phyloP scores from a whole-genome alignment of 2,888 invertebrate genomes.

The Charanyca ferruginea region DNA sequence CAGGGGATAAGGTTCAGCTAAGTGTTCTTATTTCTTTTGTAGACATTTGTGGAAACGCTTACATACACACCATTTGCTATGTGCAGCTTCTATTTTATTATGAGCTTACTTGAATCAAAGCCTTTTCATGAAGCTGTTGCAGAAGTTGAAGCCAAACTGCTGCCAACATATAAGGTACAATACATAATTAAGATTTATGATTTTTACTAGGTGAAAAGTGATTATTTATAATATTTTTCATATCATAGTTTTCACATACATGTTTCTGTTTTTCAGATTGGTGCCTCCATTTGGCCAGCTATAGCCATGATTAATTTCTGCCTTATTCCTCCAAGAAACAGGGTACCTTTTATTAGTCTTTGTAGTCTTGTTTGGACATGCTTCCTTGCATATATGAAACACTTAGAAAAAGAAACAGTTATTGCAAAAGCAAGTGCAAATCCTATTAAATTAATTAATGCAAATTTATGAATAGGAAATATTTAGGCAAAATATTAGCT shows the following conservation, averaged over 20 bases:
- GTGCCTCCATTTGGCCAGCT: slow-evolving; percentile 94
- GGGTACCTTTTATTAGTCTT: slow-evolving; percentile 94
- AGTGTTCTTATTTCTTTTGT: slow-evolving; percentile 65
- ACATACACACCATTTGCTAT: slow-evolving; percentile 95
- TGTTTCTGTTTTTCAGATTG: slow-evolving; percentile 90
- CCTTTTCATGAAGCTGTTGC: slow-evolving; percentile 92
- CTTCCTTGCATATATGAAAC: slow-evolving; percentile 95
- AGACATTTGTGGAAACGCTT: slow-evolving; percentile 94
- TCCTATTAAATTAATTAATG: slow-evolving; percentile 70
- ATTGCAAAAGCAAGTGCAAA: slow-evolving; percentile 64
- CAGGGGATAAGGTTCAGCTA: background rate
- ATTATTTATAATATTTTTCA: background rate
- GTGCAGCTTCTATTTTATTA: slow-evolving; percentile 94
- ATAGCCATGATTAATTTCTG: slow-evolving; percentile 94
- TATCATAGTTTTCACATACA: slow-evolving; percentile 2
- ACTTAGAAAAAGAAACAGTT: slow-evolving; percentile 85
- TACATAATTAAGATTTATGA: no score
- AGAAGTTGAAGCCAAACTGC: slow-evolving; percentile 94
- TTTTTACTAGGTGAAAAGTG: no score
- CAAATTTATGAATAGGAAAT: slow-evolving; percentile 62
- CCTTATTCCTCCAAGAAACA: slow-evolving; percentile 93
- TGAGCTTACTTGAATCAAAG: slow-evolving; percentile 94
- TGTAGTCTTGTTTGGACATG: slow-evolving; percentile 95
- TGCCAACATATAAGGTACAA: slow-evolving; percentile 94
- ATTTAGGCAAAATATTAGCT: slow-evolving; percentile 34